Conservation (phyloP, 2,113 vertebrate genomes). For the Hassar affinis region DNA sequence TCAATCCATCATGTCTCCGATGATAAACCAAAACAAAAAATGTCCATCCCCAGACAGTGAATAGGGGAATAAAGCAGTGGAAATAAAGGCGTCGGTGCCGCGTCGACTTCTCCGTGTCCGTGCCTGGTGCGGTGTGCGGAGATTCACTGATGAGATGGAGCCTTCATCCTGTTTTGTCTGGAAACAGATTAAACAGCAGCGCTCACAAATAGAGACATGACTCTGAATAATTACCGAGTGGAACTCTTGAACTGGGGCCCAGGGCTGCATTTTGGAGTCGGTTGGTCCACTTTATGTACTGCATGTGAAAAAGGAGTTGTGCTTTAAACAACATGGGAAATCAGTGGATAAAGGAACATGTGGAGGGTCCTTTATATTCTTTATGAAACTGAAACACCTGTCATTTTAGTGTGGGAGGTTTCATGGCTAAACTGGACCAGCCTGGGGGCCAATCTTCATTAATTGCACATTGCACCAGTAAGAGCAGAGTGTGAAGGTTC, state of each 20-base stretch:
- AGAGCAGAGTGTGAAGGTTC: too few species aligned
- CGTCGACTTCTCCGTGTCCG: not conserved
- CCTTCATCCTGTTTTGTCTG: constrained; percentile 12
- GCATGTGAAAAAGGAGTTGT: not conserved
- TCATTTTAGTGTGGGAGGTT: too few species aligned
- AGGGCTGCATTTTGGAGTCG: not conserved
- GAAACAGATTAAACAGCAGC: not conserved
- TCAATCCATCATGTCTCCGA: constrained; percentile 57
- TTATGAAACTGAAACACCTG: too few species aligned
- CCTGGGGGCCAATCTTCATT: too few species aligned
- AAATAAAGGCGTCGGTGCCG: constrained; percentile 17
- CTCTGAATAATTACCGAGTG: not conserved
- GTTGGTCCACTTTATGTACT: not conserved
- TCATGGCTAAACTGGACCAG: too few species aligned
- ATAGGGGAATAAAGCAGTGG: not conserved
- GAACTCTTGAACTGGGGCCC: not conserved
- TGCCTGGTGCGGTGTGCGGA: not conserved
- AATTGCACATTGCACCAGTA: too few species aligned
- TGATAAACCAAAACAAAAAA: constrained; percentile 53
- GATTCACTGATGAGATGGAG: not conserved
- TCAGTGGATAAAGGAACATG: not conserved
- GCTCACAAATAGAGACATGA: constrained; percentile 1
- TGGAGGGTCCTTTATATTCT: too few species aligned
- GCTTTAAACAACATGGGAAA: not conserved
- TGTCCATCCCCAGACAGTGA: not conserved